Percentiles rank a stretch among this genome's conserved stretches.
phyloP scores from a whole-genome alignment of 1,140 invertebrate species.

The Anoplophora glabripennis region DNA sequence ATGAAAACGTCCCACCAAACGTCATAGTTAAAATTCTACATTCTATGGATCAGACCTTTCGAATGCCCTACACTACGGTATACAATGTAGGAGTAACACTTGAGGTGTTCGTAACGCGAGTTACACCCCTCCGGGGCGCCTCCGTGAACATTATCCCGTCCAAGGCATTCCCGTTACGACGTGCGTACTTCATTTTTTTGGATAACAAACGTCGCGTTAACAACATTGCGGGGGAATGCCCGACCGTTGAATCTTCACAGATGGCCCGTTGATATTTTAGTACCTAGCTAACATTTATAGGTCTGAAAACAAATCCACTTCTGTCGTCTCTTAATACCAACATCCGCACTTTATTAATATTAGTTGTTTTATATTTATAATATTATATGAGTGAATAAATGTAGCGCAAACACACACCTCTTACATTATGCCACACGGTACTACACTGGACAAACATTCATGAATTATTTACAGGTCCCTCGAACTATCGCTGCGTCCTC shows the following conservation, averaged over 20 bases:
- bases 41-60: slow-evolving; percentile 43
- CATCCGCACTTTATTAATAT: neutral
- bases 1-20: too few relatives aligned
- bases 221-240: slow-evolving; percentile 25
- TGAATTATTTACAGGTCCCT: slow-evolving; percentile 3
- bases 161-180: too few relatives aligned
- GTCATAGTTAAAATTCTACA: slow-evolving; percentile 38
- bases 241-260: slow-evolving; percentile 36
- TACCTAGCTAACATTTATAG: slow-evolving; percentile 17
- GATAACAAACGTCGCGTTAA: slow-evolving; percentile 35
- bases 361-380: too few relatives aligned
- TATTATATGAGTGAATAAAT: slow-evolving; percentile 12
- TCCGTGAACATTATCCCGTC: slow-evolving; percentile 30
- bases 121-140: slow-evolving; percentile 9
- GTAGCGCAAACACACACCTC: slow-evolving; percentile 1
- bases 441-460: slow-evolving; percentile 1
- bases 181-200: too few relatives aligned
- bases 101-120: neutral
- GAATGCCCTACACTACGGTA: slow-evolving; percentile 29
- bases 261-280: slow-evolving; percentile 12
- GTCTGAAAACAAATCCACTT: slow-evolving; percentile 9
- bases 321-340: neutral
- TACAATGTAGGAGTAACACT: slow-evolving; percentile 19
- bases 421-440: slow-evolving; percentile 1
- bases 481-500: slow-evolving; percentile 18